These are phyloP conservation scores for Trisateles emortualis DNA, from an alignment of 2,888 invertebrate species.

Conservation along the genomic window DNA sequence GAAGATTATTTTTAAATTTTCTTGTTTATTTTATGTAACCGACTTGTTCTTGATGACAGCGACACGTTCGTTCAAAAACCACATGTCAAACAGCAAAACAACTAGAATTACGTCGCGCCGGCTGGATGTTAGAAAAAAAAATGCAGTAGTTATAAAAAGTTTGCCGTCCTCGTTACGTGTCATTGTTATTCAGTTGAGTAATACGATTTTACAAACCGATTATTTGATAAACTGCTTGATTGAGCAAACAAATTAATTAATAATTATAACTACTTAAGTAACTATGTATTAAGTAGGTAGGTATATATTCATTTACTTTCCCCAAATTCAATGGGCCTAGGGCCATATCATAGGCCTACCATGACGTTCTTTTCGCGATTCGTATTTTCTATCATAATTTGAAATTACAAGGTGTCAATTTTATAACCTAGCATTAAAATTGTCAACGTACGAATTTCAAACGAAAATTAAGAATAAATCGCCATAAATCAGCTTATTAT, in stretches of 20 bases:
- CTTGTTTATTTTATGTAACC: neutral
- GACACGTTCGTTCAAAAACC: neutral
- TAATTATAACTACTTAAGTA: too few species aligned
- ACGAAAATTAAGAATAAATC: too few species aligned
- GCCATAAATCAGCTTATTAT: too few species aligned
- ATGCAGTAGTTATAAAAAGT: conserved; percentile 25
- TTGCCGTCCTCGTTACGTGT: conserved; percentile 61
- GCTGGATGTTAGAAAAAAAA: conserved; percentile 35
- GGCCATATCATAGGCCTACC: too few species aligned
- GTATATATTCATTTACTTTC: too few species aligned
- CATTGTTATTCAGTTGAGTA: conserved; percentile 67
- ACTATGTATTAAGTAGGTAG: conserved; percentile 18
- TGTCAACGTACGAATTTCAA: too few species aligned
- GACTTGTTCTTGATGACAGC: conserved; percentile 4
- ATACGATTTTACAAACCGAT: conserved; percentile 50
- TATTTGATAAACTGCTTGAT: conserved; percentile 32
- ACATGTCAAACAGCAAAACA: conserved; percentile 37
- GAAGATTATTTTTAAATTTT: too few species aligned
- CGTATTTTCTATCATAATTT: too few species aligned
- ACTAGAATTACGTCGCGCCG: conserved; percentile 35
- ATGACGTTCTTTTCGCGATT: too few species aligned
- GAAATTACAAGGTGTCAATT: too few species aligned
- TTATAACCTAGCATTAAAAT: too few species aligned
- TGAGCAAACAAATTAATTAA: conserved; percentile 22
- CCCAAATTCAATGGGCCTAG: too few species aligned